Base-by-base conservation (phyloP, 2,888 invertebrate species). In the Euspilapteryx auroguttella region DNA sequence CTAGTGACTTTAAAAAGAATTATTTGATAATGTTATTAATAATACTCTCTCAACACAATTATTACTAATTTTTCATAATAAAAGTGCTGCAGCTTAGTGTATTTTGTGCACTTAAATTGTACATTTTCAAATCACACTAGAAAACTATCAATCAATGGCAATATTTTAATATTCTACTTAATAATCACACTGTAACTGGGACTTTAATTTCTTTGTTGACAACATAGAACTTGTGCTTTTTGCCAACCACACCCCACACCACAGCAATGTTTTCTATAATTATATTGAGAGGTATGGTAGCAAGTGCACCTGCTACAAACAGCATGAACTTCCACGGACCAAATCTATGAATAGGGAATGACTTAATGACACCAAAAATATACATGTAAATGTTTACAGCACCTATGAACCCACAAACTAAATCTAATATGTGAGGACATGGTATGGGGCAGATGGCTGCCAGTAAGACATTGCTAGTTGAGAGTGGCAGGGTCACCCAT, bases 351-450 rank as follows among this genome's bases (percentile, higher is more conserved):
- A 94, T 73, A 12, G 93, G 91, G 55, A 97, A 96, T 30, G 95
- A 95, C 61, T 95, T 96, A 29, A 95, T 82, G n/a, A 95, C 95
- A 36, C 97, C 97, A 65, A 95, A 97, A 36, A 96, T 84, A 59
- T 96, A 97, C 95, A 97, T 96, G 62, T 97, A 97, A 51, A 95
- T 89, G 61, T 91, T 95, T 32, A 95, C 89, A 34, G 92, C 94
- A 36, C 89, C 95, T 44, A 93, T 89, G 53, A 94, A 95, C 31
- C 91, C 89, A 65, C 93, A 92, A 14, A 91, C 52, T 44, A 94
- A 83, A 56, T 96, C 94, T 49, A 96, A 82, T 25, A 86, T 38
- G 32, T 87, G 83, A 34, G 89, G 89, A 66, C 90, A 93, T 2
- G 83, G 92, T 58, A 88, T 95, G 17, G 96, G 96, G 59, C 87